Evolutionary conservation across 2,888 invertebrate species (phyloP).

Genomic region (Hanleya hanleyi): DNA sequence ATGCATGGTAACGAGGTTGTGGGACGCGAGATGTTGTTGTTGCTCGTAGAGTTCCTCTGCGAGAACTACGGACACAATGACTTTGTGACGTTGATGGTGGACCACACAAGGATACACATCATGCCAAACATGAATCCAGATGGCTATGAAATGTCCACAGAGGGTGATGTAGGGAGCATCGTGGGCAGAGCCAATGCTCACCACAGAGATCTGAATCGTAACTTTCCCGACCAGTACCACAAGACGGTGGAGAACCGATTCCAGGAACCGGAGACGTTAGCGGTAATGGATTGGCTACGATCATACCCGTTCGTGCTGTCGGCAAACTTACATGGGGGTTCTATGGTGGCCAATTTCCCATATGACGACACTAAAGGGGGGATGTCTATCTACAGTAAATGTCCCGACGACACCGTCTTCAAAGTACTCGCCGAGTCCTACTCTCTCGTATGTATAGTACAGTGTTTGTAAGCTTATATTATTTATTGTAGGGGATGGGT

Average conservation of each 20-base stretch:
- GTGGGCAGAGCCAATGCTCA: constrained; percentile 87
- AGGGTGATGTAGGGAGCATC: constrained; percentile 77
- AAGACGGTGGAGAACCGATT: constrained; percentile 76
- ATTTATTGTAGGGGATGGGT: no score
- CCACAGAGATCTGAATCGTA: constrained; percentile 85
- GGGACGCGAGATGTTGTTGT: constrained; percentile 92
- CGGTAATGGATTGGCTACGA: constrained; percentile 75
- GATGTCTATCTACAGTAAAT: constrained; percentile 68
- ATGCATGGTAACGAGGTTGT: constrained; percentile 99
- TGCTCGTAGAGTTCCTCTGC: constrained; percentile 89
- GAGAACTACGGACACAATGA: constrained; percentile 83
- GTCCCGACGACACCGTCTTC: constrained; percentile 89
- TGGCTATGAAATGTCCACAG: constrained; percentile 90
- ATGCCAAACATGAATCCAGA: constrained; percentile 99
- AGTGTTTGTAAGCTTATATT: no score
- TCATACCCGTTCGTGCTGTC: constrained; percentile 87
- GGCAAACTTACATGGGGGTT: constrained; percentile 87
- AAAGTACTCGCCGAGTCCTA: constrained; percentile 85
- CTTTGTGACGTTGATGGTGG: constrained; percentile 85
- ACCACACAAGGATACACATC: constrained; percentile 90
- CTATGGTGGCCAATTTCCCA: constrained; percentile 98
- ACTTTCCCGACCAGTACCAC: constrained; percentile 86
- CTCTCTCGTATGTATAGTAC: constrained; percentile 80
- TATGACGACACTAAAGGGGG: constrained; percentile 81
- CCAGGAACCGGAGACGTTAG: constrained; percentile 61